Conservation (phyloP, 37 sponge, comb jelly and placozoan genomes). For the Diacarnus erythraeanus region DNA sequence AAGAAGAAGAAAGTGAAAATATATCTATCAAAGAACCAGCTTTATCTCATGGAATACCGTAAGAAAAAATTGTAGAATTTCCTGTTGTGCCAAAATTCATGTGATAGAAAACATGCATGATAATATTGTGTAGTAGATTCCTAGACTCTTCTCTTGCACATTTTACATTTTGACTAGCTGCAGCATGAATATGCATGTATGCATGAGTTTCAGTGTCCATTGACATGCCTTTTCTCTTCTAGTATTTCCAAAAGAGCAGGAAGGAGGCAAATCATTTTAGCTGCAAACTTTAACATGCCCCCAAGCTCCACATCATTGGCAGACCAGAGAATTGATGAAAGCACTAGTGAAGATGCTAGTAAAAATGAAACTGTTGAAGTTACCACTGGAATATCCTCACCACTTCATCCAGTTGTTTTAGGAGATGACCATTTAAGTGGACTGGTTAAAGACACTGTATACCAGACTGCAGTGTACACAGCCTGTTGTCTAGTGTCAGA, state of each 20-base stretch:
- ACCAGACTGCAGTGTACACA: conserved; percentile 24
- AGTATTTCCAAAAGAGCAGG: neutral
- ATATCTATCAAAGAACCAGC: neutral
- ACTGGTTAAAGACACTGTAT: conserved; percentile 7
- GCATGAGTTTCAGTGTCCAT: too few species aligned
- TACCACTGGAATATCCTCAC: neutral
- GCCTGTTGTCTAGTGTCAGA: conserved; percentile 39
- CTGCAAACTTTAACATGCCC: conserved; percentile 29
- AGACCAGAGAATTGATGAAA: neutral
- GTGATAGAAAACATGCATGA: too few species aligned
- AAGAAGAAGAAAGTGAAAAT: neutral
- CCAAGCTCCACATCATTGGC: neutral
- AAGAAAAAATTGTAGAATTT: too few species aligned
- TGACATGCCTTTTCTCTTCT: neutral
- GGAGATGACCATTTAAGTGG: conserved; percentile 1
- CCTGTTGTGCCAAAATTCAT: too few species aligned
- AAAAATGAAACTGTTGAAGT: neutral
- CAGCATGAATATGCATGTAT: too few species aligned
- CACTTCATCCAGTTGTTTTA: neutral
- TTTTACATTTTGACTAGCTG: too few species aligned
- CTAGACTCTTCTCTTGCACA: too few species aligned
- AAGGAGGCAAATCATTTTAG: conserved; percentile 35
- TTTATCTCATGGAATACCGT: too few species aligned
- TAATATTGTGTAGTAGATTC: too few species aligned
- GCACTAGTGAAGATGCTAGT: neutral